Evolutionary conservation across 1,140 invertebrate species (phyloP), one percentile per base, ranked within the genome.

Genomic region (Conus betulinus): DNA sequence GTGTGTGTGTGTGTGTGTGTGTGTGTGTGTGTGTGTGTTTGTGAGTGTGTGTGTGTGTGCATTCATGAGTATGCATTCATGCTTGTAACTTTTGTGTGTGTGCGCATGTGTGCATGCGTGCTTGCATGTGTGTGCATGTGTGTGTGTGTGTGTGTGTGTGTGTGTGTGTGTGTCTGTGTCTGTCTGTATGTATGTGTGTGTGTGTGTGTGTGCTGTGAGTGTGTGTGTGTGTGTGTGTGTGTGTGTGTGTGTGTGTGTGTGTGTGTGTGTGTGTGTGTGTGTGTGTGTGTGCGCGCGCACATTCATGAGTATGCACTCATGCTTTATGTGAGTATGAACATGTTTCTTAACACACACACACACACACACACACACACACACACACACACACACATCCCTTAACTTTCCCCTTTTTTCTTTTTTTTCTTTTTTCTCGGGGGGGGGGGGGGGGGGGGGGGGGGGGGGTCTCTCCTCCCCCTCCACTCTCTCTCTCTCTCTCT

Each of bases 241-340:
- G 57, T 15, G 57, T 60, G 57, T 7, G 0, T 74, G 11, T 74
- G 71, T 74, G 71, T 74, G 71, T 74, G 71, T 74, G 71, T 74
- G 71, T 74, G 13, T 74, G 71, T 74, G 71, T 74, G 71, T 74
- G 71, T 74, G 71, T 74, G 71, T 74, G 71, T 74, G 71, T 74
- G 20, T n/a, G 71, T 74, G 71, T 74, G 71, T 74, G 71, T 74
- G 71, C 51, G 78, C 51, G 78, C 51, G 78, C 11, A 25, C 25
- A 6, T 81, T n/a, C 39, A 27, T 81, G 78, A 15, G 39, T 81
- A 11, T 81, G 78, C 78, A 27, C 51, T 3, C 52, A 20, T 57
- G 53, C n/a, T 63, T 17, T 25, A 4, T 60, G 82, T 57, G 15
- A 52, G 82, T 23, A 27, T 82, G 52, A 15, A 5, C 39, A 27